phyloP scores from a whole-genome alignment of 2,797 vertebrate species.

The Labroides dimidiatus region DNA sequence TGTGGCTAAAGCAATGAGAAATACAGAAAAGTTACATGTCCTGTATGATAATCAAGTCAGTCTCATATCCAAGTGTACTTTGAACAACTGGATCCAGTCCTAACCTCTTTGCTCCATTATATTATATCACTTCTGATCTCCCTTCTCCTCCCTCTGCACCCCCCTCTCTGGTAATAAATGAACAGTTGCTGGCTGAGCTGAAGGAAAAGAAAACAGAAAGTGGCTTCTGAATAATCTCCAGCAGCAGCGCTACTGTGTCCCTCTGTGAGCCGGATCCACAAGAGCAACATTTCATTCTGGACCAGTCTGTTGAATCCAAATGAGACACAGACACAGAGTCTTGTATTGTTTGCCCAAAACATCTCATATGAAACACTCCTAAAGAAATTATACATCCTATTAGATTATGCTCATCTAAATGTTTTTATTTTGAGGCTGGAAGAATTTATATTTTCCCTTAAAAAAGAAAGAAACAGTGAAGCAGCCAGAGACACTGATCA shows the following conservation, averaged over 20 bases:
- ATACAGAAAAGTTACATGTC: not conserved
- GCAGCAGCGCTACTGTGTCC: slow-evolving; percentile 16
- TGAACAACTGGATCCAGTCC: not conserved
- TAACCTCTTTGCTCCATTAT: not conserved
- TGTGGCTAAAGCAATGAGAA: not conserved
- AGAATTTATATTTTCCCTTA: not conserved
- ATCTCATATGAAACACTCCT: not conserved
- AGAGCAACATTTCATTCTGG: not conserved
- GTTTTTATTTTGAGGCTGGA: not conserved
- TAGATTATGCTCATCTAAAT: not conserved
- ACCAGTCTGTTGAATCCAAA: slow-evolving; percentile 6
- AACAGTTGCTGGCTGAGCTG: slow-evolving; percentile 49
- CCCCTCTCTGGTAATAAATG: slow-evolving; percentile 44
- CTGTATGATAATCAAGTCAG: not conserved
- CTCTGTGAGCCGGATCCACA: slow-evolving; percentile 18
- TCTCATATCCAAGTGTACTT: not conserved
- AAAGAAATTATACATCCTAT: not conserved
- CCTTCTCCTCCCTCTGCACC: not conserved
- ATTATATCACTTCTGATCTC: not conserved
- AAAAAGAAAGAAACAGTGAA: not conserved
- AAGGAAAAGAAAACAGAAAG: slow-evolving; percentile 59
- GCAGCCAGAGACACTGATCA: slow-evolving; percentile 8
- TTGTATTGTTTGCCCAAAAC: not conserved
- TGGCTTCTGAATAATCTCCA: slow-evolving; percentile 52
- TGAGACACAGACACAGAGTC: not conserved